Evolutionary conservation across 2,888 invertebrate species (phyloP), one percentile per base, ranked within the genome.

Genomic region (Leptinotarsa rubiginosa): DNA sequence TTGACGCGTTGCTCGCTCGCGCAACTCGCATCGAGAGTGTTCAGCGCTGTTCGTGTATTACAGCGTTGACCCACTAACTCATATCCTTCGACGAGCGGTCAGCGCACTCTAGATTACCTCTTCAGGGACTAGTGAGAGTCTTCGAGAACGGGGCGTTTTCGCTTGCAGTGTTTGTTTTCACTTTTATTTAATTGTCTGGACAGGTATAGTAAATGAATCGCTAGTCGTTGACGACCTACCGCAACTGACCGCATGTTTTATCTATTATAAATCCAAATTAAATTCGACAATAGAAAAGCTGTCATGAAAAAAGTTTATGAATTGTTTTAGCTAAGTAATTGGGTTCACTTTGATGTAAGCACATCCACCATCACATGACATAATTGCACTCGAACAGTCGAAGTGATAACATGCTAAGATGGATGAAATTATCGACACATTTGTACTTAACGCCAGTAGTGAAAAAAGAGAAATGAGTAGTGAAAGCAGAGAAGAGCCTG

Each of bases 61-160:
- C 69, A 70, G 65, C 75, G 83, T 79, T 88, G 88, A 88, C 88
- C 88, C 86, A 88, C 87, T 88, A 87, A 87, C 88, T 88, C 85
- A 87, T 84, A 88, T 88, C 86, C 84, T 83, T 81, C 85, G 83
- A 83, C 83, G 18, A 81, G 84, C 85, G 88, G 87, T 88, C 87
- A 86, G 84, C 86, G 87, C 85, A 86, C 87, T 86, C 86, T 80
- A 77, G 76, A 81, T 79, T 76, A 76, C 75, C 69, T 75, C 77
- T 62, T 77, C 72, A 49, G 66, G 64, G 66, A 41, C 22, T 47
- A 56, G 70, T 70, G 77, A 76, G 73, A 76, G 71, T 77, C 69
- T 75, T 77, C 66, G 69, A 71, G 82, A 84, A 83, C 81, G 82
- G 81, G 79, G 78, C 82, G 79, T 75, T 77, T 47, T 31, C 7